A percentile compares a stretch with the other conserved stretches of the same genome.
phyloP scores from a whole-genome alignment of 2,113 vertebrate genomes.

The Regulus satrapa region DNA sequence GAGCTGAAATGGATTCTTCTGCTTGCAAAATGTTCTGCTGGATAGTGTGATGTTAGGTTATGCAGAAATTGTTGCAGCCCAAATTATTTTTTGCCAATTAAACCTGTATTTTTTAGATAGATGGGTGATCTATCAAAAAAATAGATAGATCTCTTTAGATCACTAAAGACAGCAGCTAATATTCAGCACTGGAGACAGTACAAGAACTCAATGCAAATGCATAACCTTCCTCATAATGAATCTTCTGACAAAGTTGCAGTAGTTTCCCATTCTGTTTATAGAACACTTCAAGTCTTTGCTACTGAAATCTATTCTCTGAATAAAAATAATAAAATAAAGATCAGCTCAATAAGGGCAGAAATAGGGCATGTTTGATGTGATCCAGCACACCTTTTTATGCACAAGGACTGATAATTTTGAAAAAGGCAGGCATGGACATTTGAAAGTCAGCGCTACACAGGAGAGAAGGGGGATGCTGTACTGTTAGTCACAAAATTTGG shows the following conservation, averaged over 20 bases:
- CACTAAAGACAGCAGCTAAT: neutral
- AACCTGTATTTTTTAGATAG: neutral
- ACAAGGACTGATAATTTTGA: neutral
- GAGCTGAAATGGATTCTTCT: neutral
- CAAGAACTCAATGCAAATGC: neutral
- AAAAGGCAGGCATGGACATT: neutral
- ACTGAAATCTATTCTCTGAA: neutral
- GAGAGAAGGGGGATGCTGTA: neutral
- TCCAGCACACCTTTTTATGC: neutral
- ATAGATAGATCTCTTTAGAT: too few species aligned
- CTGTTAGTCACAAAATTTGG: neutral
- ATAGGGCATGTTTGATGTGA: neutral
- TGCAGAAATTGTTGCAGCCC: neutral
- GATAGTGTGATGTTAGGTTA: neutral
- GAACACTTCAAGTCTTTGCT: neutral
- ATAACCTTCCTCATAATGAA: neutral
- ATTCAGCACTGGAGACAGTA: neutral
- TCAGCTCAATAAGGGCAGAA: neutral
- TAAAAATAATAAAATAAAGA: neutral
- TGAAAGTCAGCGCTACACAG: neutral
- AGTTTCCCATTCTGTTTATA: neutral
- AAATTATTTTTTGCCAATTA: neutral
- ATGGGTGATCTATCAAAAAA: too few species aligned
- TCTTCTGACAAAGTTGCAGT: neutral
- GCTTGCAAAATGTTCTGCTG: neutral